Percentiles rank a stretch among this genome's conserved stretches.
These are phyloP conservation scores for Apotomis capreana DNA, from an alignment of 2,888 invertebrate genomes.

Conservation along the genomic window DNA sequence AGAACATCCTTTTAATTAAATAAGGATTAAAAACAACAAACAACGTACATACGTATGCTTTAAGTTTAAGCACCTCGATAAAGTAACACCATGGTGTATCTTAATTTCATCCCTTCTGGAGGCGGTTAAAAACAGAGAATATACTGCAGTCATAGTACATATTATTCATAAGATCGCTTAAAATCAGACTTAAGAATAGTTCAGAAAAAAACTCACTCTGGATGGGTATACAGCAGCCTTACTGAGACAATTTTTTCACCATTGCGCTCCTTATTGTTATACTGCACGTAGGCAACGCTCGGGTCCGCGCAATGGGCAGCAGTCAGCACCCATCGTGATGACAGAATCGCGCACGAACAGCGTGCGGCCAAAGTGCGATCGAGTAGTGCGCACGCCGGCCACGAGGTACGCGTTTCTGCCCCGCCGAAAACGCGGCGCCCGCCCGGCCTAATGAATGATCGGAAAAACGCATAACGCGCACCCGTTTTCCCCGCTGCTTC, in stretches of 20 bases:
- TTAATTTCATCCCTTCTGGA: too few species aligned
- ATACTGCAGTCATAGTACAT: too few species aligned
- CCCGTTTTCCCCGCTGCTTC: slow-evolving; percentile 21
- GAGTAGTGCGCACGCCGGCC: slow-evolving; percentile 62
- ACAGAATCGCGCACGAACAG: slow-evolving; percentile 66
- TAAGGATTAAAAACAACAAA: too few species aligned
- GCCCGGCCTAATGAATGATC: slow-evolving; percentile 44
- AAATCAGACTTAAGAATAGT: too few species aligned
- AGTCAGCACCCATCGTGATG: slow-evolving; percentile 69
- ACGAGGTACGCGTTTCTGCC: slow-evolving; percentile 46
- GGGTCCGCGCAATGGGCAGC: slow-evolving; percentile 72
- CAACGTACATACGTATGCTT: too few species aligned
- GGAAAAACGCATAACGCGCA: slow-evolving; percentile 55
- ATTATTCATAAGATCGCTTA: too few species aligned
- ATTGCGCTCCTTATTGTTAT: slow-evolving; percentile 57
- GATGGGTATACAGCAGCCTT: slow-evolving; percentile 66
- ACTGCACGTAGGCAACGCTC: slow-evolving; percentile 63
- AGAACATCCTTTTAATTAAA: too few species aligned
- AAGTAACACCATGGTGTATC: too few species aligned
- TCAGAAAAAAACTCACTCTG: slow-evolving; percentile 53
- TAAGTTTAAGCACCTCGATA: too few species aligned
- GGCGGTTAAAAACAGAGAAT: too few species aligned
- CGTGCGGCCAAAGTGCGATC: slow-evolving; percentile 64
- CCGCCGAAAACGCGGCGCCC: slow-evolving; percentile 68
- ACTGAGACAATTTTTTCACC: slow-evolving; percentile 53